Percentiles rank a stretch among this genome's conserved stretches.
phyloP scores from a whole-genome alignment of 2,113 vertebrate genomes.

The Brachyistius frenatus region DNA sequence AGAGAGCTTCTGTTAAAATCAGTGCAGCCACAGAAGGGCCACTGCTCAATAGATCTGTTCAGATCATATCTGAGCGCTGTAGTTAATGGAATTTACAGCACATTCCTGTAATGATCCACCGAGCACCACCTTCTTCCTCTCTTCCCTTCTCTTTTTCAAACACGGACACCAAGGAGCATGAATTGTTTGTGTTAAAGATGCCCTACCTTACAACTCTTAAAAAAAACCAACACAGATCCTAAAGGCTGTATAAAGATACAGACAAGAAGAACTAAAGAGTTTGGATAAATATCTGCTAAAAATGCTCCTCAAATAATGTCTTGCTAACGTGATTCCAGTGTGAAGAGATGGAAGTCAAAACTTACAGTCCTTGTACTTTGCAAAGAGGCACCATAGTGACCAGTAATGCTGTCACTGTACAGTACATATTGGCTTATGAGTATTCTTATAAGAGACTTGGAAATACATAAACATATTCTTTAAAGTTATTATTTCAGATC shows the following conservation, averaged over 20 bases:
- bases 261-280: conserved; percentile 40
- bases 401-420: no score
- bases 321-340: no score
- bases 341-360: no score
- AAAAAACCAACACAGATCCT: conserved; percentile 17
- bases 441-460: no score
- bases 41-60: conserved; percentile 11
- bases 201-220: conserved; percentile 3
- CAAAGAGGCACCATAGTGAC: no score
- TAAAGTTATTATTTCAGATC: no score
- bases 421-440: no score
- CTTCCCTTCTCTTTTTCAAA: neutral
- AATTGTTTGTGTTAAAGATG: neutral
- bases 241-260: conserved; percentile 38
- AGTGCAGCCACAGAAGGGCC: conserved; percentile 19
- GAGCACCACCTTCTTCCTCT: neutral
- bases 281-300: conserved; percentile 38
- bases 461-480: no score
- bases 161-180: neutral
- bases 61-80: conserved; percentile 5
- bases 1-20: conserved; percentile 26
- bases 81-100: neutral
- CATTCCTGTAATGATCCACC: neutral
- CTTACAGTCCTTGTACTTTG: no score
- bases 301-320: neutral